Evolutionary conservation across 2,888 invertebrate genomes (phyloP), one percentile per base, ranked within the genome.

Genomic region (Sesia apiformis): DNA sequence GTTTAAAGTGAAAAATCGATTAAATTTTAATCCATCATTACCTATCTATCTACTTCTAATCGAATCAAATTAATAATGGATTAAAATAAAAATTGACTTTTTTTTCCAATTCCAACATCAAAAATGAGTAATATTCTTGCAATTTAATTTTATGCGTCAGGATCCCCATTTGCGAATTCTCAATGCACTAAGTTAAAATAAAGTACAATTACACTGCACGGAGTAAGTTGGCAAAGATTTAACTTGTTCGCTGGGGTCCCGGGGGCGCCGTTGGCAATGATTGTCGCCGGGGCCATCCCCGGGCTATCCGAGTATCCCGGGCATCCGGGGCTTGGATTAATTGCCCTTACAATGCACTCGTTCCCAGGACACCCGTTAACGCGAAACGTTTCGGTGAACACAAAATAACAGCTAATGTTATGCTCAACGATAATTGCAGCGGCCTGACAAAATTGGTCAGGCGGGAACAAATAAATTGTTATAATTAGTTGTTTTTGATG

Each of bases 381-480:
- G 67, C 60, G 69, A 76, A 72, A 72, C 69, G 77, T 74, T 76
- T 65, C 70, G 67, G 75, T 78, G 74, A 83, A 80, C 78, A 78
- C 81, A 78, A 83, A 84, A 84, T 84, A 85, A 81, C 76, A 76
- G 76, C 73, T 78, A 81, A 84, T 82, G 76, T 80, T 82, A 84
- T 77, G 72, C 78, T 69, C 71, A 64, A 71, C 76, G 72, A 79
- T 84, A 81, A 84, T 82, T 78, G 78, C 70, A 54, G 65, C 57
- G 58, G 58, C 54, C 57, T 58, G 55, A 51, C 60, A 56, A 61
- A 61, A 69, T 71, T 64, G 53, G 51, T 46, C 51, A 52, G 38
- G 5, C 8, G 46, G n/a, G 4, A 46, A 23, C 23, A 23, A 23
- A 23, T 41, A 7, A 1, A 41, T 41, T 41, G 41, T 41, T 41